Conservation (phyloP, 64 coral and sea anemone genomes). For the Dendronephthya gigantea region DNA sequence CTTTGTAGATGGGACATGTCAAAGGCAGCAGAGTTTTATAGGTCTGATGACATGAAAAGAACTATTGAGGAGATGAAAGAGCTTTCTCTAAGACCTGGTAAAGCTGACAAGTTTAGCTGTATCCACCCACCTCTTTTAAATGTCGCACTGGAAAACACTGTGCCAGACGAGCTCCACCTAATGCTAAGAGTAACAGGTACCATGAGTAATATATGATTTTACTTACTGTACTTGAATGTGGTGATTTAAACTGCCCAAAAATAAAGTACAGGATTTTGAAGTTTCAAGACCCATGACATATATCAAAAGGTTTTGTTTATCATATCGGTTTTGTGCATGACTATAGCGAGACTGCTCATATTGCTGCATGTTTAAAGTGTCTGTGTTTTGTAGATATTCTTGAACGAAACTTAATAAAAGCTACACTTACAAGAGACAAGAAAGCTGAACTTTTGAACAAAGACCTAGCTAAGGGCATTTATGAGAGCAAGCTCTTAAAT, state of each 20-base stretch:
- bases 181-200: conserved; percentile 19
- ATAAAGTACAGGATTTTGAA: neutral
- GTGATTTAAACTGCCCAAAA: neutral
- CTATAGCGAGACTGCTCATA: too few relatives aligned
- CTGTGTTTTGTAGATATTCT: conserved; percentile 7
- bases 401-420: conserved; percentile 23
- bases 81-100: conserved; percentile 13
- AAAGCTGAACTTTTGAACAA: conserved; percentile 26
- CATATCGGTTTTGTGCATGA: too few relatives aligned
- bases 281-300: neutral
- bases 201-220: neutral
- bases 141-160: conserved; percentile 19
- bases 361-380: neutral
- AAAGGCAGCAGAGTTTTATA: conserved; percentile 21
- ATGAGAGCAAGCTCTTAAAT: neutral
- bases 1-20: conserved; percentile 50
- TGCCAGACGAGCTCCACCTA: conserved; percentile 33
- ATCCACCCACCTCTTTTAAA: conserved; percentile 32
- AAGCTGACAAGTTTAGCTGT: conserved; percentile 47
- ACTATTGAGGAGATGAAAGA: conserved; percentile 34
- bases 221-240: neutral
- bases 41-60: neutral
- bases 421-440: conserved; percentile 34
- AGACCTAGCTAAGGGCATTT: neutral
- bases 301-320: neutral